Percentiles rank a stretch among this genome's conserved stretches.
These are phyloP conservation scores for Ptychodera flava DNA, from an alignment of 35 echinoderm and acorn worm species.

Conservation along the genomic window DNA sequence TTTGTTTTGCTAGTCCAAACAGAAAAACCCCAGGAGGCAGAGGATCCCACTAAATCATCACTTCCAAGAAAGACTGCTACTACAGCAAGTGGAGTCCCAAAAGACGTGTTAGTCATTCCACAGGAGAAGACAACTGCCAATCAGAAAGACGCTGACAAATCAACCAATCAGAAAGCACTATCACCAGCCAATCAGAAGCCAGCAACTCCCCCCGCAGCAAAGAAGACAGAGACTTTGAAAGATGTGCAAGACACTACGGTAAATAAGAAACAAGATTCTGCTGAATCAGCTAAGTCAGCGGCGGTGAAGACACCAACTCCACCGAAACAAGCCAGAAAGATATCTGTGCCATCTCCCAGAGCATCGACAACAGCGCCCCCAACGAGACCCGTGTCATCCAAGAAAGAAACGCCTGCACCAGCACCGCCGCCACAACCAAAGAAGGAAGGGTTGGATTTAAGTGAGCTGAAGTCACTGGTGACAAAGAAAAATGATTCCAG, in stretches of 20 bases:
- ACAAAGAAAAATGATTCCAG: not conserved
- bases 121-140: not conserved
- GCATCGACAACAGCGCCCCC: not conserved
- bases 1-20: no score
- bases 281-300: no score
- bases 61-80: not conserved
- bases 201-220: not conserved
- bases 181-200: not conserved
- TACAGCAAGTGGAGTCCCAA: not conserved
- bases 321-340: no score
- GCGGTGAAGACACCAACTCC: no score
- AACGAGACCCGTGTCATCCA: not conserved
- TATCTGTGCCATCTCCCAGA: not conserved
- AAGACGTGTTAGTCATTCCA: not conserved
- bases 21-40: no score
- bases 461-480: not conserved
- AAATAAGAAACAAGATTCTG: no score
- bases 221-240: not conserved
- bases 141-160: not conserved
- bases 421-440: not conserved
- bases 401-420: not conserved
- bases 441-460: not conserved
- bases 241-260: no score
- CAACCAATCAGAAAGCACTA: not conserved
- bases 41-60: no score